phyloP scores from a whole-genome alignment of 92 coral and sea anemone genomes.

The Porites evermanni region DNA sequence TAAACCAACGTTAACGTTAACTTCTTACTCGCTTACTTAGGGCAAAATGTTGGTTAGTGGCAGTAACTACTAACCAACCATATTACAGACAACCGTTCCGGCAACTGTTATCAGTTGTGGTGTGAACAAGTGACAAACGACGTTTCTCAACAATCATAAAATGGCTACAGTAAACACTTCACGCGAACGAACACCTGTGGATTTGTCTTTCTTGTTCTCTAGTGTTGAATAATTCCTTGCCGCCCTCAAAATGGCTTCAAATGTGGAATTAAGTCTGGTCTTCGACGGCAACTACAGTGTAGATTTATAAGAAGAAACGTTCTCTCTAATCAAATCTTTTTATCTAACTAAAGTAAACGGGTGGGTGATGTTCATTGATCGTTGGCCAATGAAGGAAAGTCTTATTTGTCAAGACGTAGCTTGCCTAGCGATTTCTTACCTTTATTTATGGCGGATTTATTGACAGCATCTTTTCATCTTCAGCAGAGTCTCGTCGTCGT shows the following conservation, averaged over 20 bases:
- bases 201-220: neutral
- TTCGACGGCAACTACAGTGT: no score
- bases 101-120: neutral
- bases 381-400: neutral
- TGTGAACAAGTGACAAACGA: neutral
- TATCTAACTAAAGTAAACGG: neutral
- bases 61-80: no score
- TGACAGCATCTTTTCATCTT: neutral
- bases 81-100: neutral
- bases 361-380: neutral
- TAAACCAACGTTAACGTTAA: no score
- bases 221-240: constrained; percentile 4
- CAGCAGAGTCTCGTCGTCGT: neutral
- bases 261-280: neutral
- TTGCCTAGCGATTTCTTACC: constrained; percentile 2
- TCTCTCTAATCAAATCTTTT: neutral
- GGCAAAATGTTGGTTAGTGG: no score
- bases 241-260: neutral
- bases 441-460: neutral
- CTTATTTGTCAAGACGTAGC: neutral
- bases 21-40: no score
- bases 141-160: neutral
- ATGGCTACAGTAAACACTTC: constrained; percentile 14
- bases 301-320: no score
- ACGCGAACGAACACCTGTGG: constrained; percentile 24